These are phyloP conservation scores for Tenualosa thibaudeaui DNA, from an alignment of 2,797 vertebrate species.

Conservation along the genomic window DNA sequence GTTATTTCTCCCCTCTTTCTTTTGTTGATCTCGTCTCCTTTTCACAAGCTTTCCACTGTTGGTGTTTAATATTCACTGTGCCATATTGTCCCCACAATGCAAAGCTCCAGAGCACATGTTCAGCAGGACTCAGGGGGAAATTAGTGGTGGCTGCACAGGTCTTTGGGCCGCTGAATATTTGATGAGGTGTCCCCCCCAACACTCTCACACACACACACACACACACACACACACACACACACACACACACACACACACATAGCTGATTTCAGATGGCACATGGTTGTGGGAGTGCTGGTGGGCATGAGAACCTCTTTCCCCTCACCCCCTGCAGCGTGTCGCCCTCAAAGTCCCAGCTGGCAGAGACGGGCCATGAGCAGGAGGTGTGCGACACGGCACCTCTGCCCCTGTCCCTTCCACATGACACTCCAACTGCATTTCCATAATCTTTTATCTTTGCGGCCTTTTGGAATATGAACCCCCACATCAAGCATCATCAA, in stretches of 20 bases:
- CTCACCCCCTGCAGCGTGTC: slow-evolving; percentile 33
- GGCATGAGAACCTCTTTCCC: slow-evolving; percentile 12
- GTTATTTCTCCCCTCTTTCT: background rate
- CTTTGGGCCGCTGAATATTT: slow-evolving; percentile 54
- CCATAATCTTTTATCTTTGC: slow-evolving; percentile 17
- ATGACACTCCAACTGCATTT: background rate
- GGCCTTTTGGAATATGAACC: background rate
- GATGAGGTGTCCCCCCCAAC: slow-evolving; percentile 43
- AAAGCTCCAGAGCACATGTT: slow-evolving; percentile 36
- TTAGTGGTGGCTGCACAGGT: slow-evolving; percentile 15
- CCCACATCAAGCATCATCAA: background rate
- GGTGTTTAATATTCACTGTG: slow-evolving; percentile 46
- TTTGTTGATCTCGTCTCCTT: slow-evolving; percentile 17
- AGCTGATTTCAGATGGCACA: slow-evolving; percentile 54
- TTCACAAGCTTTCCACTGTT: slow-evolving; percentile 25
- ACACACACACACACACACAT: slow-evolving; percentile 7
- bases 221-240: no score
- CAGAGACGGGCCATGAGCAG: slow-evolving; percentile 20
- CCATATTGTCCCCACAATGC: slow-evolving; percentile 34
- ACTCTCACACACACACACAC: background rate
- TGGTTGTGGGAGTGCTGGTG: slow-evolving; percentile 23
- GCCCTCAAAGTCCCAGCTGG: slow-evolving; percentile 41
- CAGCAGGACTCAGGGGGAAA: slow-evolving; percentile 30
- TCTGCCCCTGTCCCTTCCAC: background rate
- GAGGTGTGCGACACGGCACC: background rate